These are phyloP conservation scores for Platyrinchus mystaceus DNA, from an alignment of 2,797 vertebrate species.

Conservation along the genomic window DNA sequence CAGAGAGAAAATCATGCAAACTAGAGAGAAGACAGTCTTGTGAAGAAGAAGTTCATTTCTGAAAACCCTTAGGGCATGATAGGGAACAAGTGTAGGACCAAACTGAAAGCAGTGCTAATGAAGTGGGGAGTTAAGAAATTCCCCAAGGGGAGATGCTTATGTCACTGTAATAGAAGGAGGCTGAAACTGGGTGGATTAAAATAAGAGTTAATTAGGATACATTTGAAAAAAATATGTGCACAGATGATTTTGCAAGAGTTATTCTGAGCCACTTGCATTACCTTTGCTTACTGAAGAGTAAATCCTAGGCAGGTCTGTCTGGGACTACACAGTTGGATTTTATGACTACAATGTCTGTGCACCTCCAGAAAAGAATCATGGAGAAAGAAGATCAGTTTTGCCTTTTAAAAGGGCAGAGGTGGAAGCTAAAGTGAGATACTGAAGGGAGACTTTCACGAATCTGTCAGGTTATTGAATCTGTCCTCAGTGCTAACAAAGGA, in stretches of 20 bases:
- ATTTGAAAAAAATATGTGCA: neutral
- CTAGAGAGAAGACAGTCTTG: neutral
- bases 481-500: neutral
- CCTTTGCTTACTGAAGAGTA: neutral
- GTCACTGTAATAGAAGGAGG: neutral
- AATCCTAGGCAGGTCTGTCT: neutral
- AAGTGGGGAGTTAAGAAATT: neutral
- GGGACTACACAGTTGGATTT: neutral
- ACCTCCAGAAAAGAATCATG: neutral
- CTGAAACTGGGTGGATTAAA: neutral
- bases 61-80: neutral
- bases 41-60: neutral
- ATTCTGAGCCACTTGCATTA: neutral
- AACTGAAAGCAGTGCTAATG: neutral
- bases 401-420: constrained; percentile 1
- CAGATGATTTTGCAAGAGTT: neutral
- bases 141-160: neutral
- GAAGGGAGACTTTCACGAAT: neutral
- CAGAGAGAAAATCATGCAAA: neutral
- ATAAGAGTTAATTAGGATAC: neutral
- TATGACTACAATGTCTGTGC: neutral
- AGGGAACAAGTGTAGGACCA: neutral
- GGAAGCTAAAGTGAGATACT: neutral
- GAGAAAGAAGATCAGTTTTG: neutral
- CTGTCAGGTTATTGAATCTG: neutral